phyloP scores from a whole-genome alignment of 2,113 vertebrate genomes.

The Apodemus sylvaticus region DNA sequence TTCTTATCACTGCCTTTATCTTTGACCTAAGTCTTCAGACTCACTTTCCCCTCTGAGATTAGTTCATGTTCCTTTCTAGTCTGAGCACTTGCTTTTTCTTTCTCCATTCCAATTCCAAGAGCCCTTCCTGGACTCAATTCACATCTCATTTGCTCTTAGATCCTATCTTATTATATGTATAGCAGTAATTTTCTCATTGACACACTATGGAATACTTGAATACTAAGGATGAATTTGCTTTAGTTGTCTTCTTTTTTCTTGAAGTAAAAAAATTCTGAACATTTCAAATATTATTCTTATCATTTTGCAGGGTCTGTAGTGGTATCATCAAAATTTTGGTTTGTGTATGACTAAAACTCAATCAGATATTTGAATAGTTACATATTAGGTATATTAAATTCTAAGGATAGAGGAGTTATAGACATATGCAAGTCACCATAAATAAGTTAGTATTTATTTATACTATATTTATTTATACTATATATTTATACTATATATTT shows the following conservation, averaged over 20 bases:
- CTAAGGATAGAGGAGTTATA: not conserved
- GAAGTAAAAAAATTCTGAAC: constrained; percentile 6
- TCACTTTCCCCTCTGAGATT: not conserved
- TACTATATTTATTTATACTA: not conserved
- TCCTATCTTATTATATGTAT: not conserved
- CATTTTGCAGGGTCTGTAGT: not conserved
- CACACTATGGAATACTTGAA: not conserved
- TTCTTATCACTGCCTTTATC: fast-evolving
- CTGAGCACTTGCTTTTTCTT: not conserved
- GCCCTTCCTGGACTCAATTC: not conserved
- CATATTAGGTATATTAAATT: not conserved
- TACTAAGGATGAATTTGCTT: not conserved
- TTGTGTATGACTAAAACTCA: not conserved
- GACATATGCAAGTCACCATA: not conserved
- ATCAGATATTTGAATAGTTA: not conserved
- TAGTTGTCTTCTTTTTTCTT: not conserved
- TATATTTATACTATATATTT: not conserved
- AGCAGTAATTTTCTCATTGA: not conserved
- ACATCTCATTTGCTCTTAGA: not conserved
- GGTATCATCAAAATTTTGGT: not conserved
- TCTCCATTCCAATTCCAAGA: not conserved
- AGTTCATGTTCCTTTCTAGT: not conserved
- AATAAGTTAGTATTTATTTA: not conserved
- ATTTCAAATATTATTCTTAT: not conserved
- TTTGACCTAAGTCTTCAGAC: not conserved